Evolutionary conservation across 2,797 vertebrate species (phyloP).

Genomic region (Somateria mollissima): DNA sequence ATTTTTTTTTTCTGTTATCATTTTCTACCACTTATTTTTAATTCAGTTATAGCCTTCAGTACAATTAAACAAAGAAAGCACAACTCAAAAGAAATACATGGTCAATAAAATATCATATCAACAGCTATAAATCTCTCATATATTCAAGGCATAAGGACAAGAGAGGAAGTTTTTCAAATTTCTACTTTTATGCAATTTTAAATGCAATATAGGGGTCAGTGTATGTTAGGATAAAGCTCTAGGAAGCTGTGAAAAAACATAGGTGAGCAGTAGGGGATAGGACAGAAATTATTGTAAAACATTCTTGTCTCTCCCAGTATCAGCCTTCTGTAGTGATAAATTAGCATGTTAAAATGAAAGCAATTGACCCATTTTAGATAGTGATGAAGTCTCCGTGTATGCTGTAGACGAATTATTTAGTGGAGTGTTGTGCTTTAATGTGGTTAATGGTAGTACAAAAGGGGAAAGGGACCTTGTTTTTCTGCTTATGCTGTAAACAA

Average conservation of each 20-base stretch:
- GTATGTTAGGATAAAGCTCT: not conserved
- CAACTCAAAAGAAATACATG: not conserved
- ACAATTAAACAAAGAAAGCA: not conserved
- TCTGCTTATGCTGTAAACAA: slow-evolving; percentile 75
- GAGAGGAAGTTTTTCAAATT: not conserved
- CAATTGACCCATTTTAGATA: slow-evolving; percentile 43
- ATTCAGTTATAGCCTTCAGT: not conserved
- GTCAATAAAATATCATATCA: not conserved
- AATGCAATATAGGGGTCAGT: not conserved
- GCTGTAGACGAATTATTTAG: slow-evolving; percentile 57
- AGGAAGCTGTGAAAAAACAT: not conserved
- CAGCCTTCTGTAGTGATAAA: slow-evolving; percentile 44
- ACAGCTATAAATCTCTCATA: not conserved
- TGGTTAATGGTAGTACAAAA: slow-evolving; percentile 71
- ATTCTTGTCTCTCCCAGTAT: slow-evolving; percentile 26
- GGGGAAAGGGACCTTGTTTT: slow-evolving; percentile 70
- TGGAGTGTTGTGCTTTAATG: slow-evolving; percentile 68
- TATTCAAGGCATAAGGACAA: not conserved
- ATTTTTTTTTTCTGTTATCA: not conserved
- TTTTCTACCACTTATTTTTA: not conserved
- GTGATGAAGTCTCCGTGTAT: not conserved
- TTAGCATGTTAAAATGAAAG: slow-evolving; percentile 63
- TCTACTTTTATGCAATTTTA: not conserved
- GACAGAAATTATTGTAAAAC: slow-evolving; percentile 53
- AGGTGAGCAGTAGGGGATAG: not conserved